Conservation (phyloP, 2,888 invertebrate genomes). For the Enchytraeus crypticus region DNA sequence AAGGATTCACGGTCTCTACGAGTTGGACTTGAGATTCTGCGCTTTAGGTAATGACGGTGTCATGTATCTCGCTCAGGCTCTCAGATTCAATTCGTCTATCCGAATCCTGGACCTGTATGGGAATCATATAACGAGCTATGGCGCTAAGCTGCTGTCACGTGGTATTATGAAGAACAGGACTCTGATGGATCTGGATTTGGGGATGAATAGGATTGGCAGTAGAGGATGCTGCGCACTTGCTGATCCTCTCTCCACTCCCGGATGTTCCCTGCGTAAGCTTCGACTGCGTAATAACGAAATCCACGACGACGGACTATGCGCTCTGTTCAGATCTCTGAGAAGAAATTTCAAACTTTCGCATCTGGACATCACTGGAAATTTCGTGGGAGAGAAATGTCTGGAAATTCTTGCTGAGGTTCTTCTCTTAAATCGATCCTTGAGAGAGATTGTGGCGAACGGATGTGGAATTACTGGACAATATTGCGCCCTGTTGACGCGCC, state of each 20-base stretch:
- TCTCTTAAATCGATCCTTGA: slow-evolving; percentile 34
- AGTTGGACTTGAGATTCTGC: slow-evolving; percentile 40
- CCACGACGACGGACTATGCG: slow-evolving; percentile 36
- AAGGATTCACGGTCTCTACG: slow-evolving; percentile 31
- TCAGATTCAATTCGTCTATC: slow-evolving; percentile 33
- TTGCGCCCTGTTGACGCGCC: slow-evolving; percentile 35
- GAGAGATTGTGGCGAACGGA: slow-evolving; percentile 40
- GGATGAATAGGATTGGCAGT: slow-evolving; percentile 41
- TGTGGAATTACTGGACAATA: slow-evolving; percentile 37
- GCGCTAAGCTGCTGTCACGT: slow-evolving; percentile 31
- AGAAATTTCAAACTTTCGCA: slow-evolving; percentile 34
- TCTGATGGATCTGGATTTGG: slow-evolving; percentile 38
- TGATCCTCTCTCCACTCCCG: slow-evolving; percentile 27
- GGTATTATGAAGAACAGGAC: slow-evolving; percentile 32
- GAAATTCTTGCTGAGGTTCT: slow-evolving; percentile 36
- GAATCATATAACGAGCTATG: slow-evolving; percentile 34
- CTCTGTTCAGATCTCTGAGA: slow-evolving; percentile 35
- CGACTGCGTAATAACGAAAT: slow-evolving; percentile 38
- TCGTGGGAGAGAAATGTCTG: slow-evolving; percentile 36
- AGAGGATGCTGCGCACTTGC: slow-evolving; percentile 34
- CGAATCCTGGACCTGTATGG: slow-evolving; percentile 39
- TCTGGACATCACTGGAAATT: slow-evolving; percentile 41
- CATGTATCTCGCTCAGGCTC: slow-evolving; percentile 30
- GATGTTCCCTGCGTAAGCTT: slow-evolving; percentile 34
- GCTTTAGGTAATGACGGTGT: slow-evolving; percentile 37